Percentiles rank a stretch among this genome's conserved stretches.
Conservation (phyloP, 2,888 invertebrate genomes). For the Malthinus flaveolus region DNA sequence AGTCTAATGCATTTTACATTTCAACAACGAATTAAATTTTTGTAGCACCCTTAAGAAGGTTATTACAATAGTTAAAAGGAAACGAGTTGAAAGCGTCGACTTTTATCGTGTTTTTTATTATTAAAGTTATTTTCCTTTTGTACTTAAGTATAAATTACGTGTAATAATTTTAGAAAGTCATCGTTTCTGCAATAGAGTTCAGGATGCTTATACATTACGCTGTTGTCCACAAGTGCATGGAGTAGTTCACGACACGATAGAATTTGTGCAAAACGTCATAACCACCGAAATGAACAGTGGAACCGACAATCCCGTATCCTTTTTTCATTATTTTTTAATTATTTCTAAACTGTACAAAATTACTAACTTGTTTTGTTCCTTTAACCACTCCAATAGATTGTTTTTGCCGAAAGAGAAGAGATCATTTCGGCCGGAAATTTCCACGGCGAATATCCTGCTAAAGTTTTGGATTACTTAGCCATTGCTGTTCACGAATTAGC, state of each 20-base stretch:
- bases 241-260: conserved; percentile 66
- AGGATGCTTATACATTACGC: conserved; percentile 68
- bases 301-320: conserved; percentile 66
- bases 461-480: conserved; percentile 66
- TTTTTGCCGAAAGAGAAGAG: conserved; percentile 61
- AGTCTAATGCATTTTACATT: too few species aligned
- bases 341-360: not conserved
- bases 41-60: too few species aligned
- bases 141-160: not conserved
- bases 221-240: conserved; percentile 71
- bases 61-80: too few species aligned
- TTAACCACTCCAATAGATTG: conserved; percentile 48
- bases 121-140: not conserved
- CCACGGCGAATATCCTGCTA: conserved; percentile 72
- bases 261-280: conserved; percentile 62
- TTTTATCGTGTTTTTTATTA: too few species aligned
- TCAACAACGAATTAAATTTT: too few species aligned
- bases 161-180: conserved; percentile 59
- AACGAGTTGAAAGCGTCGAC: too few species aligned
- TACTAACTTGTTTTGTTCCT: conserved; percentile 4
- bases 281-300: conserved; percentile 68
- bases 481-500: conserved; percentile 68
- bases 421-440: conserved; percentile 71
- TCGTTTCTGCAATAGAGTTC: conserved; percentile 65
- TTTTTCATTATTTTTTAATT: conserved; percentile 3